Percentiles rank a stretch among this genome's conserved stretches.
These are phyloP conservation scores for Lasioglossum albipes DNA, from an alignment of 1,140 invertebrate species.

Conservation along the genomic window DNA sequence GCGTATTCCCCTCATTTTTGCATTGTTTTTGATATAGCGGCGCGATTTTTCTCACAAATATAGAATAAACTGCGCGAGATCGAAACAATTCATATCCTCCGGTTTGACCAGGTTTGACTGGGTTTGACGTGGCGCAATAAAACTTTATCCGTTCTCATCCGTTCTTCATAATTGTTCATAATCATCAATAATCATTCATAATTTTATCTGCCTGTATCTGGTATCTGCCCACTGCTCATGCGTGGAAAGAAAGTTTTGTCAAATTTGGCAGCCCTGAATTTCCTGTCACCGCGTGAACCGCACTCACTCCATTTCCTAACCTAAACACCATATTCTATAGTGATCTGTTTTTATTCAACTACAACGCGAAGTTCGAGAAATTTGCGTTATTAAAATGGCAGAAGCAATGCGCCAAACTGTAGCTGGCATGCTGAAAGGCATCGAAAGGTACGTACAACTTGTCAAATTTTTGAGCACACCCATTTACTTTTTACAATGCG, in stretches of 20 bases:
- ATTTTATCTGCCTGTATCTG: too few species aligned
- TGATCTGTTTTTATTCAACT: background rate
- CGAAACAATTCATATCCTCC: background rate
- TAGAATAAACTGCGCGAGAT: background rate
- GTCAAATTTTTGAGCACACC: background rate
- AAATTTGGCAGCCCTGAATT: conserved; percentile 12
- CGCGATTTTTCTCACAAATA: background rate
- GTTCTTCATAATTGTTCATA: background rate
- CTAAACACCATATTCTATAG: background rate
- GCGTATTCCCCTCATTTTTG: background rate
- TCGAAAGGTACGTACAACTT: conserved; percentile 84
- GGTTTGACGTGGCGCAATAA: too few species aligned
- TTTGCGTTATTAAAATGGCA: conserved; percentile 78
- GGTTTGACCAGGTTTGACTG: too few species aligned
- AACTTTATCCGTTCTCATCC: too few species aligned
- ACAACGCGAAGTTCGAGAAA: background rate
- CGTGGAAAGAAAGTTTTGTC: too few species aligned
- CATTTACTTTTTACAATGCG: background rate
- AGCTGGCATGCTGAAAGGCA: conserved; percentile 87
- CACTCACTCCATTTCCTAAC: conserved; percentile 18
- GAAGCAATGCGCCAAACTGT: conserved; percentile 89
- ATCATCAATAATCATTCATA: too few species aligned
- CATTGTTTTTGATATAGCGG: background rate
- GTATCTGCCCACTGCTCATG: too few species aligned
- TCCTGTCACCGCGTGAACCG: background rate